Conservation (phyloP, 2,888 invertebrate species). For the Myopa testacea region DNA sequence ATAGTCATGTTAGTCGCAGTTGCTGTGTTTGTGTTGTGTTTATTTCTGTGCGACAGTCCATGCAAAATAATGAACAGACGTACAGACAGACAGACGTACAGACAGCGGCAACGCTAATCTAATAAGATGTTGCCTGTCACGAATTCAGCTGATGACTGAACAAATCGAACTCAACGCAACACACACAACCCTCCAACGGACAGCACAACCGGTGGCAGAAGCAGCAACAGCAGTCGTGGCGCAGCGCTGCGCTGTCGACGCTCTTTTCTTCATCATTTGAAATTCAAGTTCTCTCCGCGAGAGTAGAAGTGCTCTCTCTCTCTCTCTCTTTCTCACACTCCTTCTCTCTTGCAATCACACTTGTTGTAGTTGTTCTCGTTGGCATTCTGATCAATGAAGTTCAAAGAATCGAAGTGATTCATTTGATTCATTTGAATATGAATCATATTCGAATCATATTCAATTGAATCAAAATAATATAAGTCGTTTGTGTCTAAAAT, state of each 20-base stretch:
- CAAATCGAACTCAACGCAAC: conserved; percentile 66
- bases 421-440: no score
- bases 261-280: neutral
- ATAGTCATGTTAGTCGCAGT: neutral
- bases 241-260: conserved; percentile 17
- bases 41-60: conserved; percentile 14
- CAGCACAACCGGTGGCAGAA: neutral
- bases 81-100: conserved; percentile 47
- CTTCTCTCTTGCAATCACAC: conserved; percentile 37
- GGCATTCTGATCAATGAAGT: conserved; percentile 3
- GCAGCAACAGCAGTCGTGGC: neutral
- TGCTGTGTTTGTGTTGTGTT: conserved; percentile 41
- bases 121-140: conserved; percentile 68
- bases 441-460: no score
- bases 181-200: conserved; percentile 62
- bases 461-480: no score
- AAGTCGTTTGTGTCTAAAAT: no score
- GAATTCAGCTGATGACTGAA: conserved; percentile 69
- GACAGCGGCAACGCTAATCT: conserved; percentile 60
- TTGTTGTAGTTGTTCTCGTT: conserved; percentile 17
- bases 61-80: conserved; percentile 31
- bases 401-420: no score
- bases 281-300: neutral
- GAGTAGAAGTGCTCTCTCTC: neutral
- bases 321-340: conserved; percentile 40